These are phyloP conservation scores for Quadroppia sp. DNA, from an alignment of 2,888 invertebrate genomes.

Conservation along the genomic window DNA sequence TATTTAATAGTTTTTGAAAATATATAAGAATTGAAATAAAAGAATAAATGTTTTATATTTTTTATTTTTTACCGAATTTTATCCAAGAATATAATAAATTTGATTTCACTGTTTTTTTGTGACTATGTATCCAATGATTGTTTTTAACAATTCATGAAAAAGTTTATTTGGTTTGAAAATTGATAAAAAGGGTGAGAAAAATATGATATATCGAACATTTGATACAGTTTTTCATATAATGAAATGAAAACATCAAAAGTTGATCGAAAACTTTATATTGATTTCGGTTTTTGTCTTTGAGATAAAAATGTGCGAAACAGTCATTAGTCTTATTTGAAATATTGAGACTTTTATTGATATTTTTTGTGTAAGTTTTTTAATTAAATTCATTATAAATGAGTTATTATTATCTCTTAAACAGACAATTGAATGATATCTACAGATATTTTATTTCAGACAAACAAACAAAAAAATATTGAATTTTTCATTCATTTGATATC, in stretches of 20 bases:
- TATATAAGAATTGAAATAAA: neutral
- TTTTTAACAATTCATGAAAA: neutral
- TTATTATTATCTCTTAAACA: no score
- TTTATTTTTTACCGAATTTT: neutral
- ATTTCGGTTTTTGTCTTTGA: no score
- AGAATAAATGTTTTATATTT: neutral
- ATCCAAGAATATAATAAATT: neutral
- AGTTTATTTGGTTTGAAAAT: neutral
- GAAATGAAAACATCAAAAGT: neutral
- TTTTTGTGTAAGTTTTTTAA: no score
- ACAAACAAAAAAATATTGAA: no score
- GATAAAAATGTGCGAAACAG: no score
- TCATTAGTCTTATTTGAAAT: no score
- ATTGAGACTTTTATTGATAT: no score
- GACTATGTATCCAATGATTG: neutral
- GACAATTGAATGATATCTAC: no score
- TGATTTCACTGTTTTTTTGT: neutral
- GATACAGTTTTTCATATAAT: neutral
- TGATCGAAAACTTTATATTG: no score
- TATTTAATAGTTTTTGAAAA: neutral
- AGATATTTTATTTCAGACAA: no score
- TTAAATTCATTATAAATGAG: no score
- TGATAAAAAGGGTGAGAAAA: neutral
- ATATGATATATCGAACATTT: neutral
- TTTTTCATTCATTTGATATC: no score